These are phyloP conservation scores for Gymnocephalus cernua DNA, from an alignment of 2,113 vertebrate genomes.

Conservation along the genomic window DNA sequence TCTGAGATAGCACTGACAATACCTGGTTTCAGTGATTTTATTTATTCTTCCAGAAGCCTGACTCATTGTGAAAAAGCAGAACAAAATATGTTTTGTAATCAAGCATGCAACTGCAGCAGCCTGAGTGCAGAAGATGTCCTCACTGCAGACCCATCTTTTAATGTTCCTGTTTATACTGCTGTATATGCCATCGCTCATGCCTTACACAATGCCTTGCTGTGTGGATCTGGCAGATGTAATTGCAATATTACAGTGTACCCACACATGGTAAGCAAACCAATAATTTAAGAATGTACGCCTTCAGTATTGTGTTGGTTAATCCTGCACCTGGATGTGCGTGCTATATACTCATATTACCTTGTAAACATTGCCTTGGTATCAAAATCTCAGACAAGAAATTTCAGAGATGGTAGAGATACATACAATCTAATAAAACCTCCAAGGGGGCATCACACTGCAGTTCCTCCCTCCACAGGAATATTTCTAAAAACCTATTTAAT, in stretches of 20 bases:
- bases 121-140: constrained; percentile 19
- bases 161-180: constrained; percentile 81
- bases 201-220: constrained; percentile 86
- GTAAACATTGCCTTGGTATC: too few relatives aligned
- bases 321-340: too few relatives aligned
- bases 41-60: constrained; percentile 46
- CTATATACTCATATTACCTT: too few relatives aligned
- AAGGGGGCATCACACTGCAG: too few relatives aligned
- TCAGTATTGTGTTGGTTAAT: too few relatives aligned
- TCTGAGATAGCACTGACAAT: constrained; percentile 63
- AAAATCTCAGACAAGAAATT: too few relatives aligned
- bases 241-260: constrained; percentile 76
- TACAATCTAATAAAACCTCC: too few relatives aligned
- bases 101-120: constrained; percentile 69
- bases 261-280: constrained; percentile 81
- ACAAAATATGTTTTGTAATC: constrained; percentile 70
- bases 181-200: constrained; percentile 85
- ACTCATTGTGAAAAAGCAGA: not conserved
- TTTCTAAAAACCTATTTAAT: not conserved
- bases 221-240: constrained; percentile 76
- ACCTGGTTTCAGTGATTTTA: constrained; percentile 77
- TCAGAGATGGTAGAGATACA: too few relatives aligned
- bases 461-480: too few relatives aligned
- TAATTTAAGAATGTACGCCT: too few relatives aligned
- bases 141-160: constrained; percentile 41